Percentiles rank a stretch among this genome's conserved stretches.
These are phyloP conservation scores for Noctua janthe DNA, from an alignment of 2,888 invertebrate species.

Conservation along the genomic window DNA sequence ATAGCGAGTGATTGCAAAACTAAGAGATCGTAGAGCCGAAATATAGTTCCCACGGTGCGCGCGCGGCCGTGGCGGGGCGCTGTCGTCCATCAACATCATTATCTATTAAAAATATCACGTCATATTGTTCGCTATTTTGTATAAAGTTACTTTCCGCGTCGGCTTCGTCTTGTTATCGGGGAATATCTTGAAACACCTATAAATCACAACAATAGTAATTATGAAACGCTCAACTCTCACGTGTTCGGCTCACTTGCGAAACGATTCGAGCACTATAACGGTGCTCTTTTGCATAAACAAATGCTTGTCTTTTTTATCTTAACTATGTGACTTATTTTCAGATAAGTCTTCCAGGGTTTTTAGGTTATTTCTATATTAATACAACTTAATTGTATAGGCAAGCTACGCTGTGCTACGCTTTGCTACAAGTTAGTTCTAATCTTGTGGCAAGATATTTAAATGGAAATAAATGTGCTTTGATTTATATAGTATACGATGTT, in stretches of 20 bases:
- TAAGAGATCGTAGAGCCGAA: conserved; percentile 83
- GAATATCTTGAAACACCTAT: conserved; percentile 85
- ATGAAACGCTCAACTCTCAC: conserved; percentile 78
- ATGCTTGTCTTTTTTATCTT: conserved; percentile 42
- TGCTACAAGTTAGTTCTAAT: conserved; percentile 1
- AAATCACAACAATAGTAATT: conserved; percentile 86
- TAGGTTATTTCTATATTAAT: not conserved
- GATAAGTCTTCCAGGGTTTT: not conserved
- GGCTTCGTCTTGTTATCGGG: conserved; percentile 76
- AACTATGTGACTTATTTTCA: not conserved
- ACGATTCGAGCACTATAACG: conserved; percentile 61
- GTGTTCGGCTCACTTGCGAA: conserved; percentile 71
- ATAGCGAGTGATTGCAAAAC: conserved; percentile 85
- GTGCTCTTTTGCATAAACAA: conserved; percentile 67
- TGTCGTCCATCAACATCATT: conserved; percentile 90
- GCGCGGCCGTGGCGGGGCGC: conserved; percentile 78
- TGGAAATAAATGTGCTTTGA: not conserved
- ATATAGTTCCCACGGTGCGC: conserved; percentile 88
- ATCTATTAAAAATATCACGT: conserved; percentile 90
- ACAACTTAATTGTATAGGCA: not conserved
- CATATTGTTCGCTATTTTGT: conserved; percentile 90
- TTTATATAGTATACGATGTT: conserved; percentile 10
- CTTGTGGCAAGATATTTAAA: conserved; percentile 6
- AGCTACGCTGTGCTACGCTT: conserved; percentile 1
- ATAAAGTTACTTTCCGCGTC: conserved; percentile 86